phyloP scores from a whole-genome alignment of 2,888 invertebrate genomes.

The Pyralis farinalis region DNA sequence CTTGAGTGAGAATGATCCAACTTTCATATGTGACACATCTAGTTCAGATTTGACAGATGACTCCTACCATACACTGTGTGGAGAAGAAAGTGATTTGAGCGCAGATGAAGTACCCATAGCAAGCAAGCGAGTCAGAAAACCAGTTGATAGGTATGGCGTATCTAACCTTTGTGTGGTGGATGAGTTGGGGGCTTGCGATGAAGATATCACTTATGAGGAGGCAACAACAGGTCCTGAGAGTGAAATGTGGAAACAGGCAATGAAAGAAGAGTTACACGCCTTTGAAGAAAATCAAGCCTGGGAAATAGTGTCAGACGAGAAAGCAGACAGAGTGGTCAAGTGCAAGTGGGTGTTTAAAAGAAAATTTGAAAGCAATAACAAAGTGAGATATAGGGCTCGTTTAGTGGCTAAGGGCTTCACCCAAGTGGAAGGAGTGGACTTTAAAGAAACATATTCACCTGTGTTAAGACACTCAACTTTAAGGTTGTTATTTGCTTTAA shows the following conservation, averaged over 20 bases:
- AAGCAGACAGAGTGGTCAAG: neutral
- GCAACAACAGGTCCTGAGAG: neutral
- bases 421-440: slow-evolving; percentile 10
- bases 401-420: slow-evolving; percentile 12
- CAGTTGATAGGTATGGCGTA: slow-evolving; percentile 10
- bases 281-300: neutral
- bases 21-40: too few species aligned
- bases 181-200: neutral
- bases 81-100: too few species aligned
- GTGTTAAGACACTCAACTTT: slow-evolving; percentile 10
- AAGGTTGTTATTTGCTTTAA: slow-evolving; percentile 10
- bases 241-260: neutral
- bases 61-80: too few species aligned
- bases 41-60: too few species aligned
- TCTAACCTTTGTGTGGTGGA: slow-evolving; percentile 2
- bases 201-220: neutral
- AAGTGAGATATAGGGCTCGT: slow-evolving; percentile 12
- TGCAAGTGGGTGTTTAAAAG: neutral
- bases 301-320: neutral
- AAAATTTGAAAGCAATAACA: slow-evolving; percentile 8
- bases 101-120: too few species aligned
- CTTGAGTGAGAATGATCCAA: too few species aligned
- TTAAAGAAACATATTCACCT: slow-evolving; percentile 10
- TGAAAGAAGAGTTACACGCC: neutral
- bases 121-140: too few species aligned